phyloP scores from a whole-genome alignment of 2,888 invertebrate genomes.

The Drosophila kanekoi region DNA sequence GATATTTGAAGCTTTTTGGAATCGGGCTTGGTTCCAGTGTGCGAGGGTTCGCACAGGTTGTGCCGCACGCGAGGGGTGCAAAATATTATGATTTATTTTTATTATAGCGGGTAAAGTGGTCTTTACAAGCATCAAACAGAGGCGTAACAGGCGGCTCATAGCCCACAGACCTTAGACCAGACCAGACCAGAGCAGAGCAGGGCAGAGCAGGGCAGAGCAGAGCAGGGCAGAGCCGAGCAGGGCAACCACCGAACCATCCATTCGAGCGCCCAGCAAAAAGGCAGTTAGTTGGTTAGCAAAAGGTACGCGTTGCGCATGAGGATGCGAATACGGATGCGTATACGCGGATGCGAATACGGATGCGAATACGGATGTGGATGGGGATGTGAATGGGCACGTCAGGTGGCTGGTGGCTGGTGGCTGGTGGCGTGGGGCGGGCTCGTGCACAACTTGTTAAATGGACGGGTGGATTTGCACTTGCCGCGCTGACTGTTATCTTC shows the following conservation, averaged over 20 bases:
- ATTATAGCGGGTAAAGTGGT: slow-evolving; percentile 84
- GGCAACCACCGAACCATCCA: slow-evolving; percentile 22
- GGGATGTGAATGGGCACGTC: slow-evolving; percentile 37
- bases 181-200: too few species aligned
- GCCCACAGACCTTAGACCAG: background rate
- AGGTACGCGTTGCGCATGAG: slow-evolving; percentile 44
- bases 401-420: slow-evolving; percentile 51
- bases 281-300: slow-evolving; percentile 76
- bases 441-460: slow-evolving; percentile 81
- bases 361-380: slow-evolving; percentile 27
- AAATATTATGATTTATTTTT: slow-evolving; percentile 85
- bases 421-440: slow-evolving; percentile 5
- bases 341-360: slow-evolving; percentile 17
- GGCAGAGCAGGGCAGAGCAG: too few species aligned
- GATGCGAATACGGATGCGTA: slow-evolving; percentile 27
- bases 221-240: too few species aligned
- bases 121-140: slow-evolving; percentile 82
- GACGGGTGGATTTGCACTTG: slow-evolving; percentile 84
- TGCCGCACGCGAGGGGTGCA: slow-evolving; percentile 54
- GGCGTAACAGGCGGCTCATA: slow-evolving; percentile 46
- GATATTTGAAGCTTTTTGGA: too few species aligned
- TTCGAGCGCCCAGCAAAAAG: slow-evolving; percentile 67
- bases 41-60: slow-evolving; percentile 37
- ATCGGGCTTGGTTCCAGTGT: slow-evolving; percentile 34
- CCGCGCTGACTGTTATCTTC: slow-evolving; percentile 80